phyloP scores from a whole-genome alignment of 2,888 invertebrate species.

The Sthenelais limicola region DNA sequence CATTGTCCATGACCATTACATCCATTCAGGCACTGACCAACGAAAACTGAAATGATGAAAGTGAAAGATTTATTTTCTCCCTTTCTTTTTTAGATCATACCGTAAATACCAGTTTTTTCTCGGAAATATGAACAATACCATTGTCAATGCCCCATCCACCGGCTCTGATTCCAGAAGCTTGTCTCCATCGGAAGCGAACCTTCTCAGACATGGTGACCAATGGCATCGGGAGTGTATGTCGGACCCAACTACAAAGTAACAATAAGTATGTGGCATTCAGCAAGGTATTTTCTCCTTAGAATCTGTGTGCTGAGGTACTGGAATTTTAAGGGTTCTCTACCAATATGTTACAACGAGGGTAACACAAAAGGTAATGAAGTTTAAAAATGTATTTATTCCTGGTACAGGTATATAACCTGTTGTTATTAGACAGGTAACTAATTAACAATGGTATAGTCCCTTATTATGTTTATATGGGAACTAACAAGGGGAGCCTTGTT shows the following conservation, averaged over 20 bases:
- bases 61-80: neutral
- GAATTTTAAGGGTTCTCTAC: too few species aligned
- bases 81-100: neutral
- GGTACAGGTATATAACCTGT: too few species aligned
- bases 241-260: slow-evolving; percentile 65
- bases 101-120: neutral
- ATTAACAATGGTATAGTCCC: too few species aligned
- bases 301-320: too few species aligned
- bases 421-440: too few species aligned
- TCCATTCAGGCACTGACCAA: slow-evolving; percentile 70
- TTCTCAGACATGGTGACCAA: slow-evolving; percentile 66
- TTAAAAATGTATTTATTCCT: too few species aligned
- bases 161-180: slow-evolving; percentile 53
- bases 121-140: slow-evolving; percentile 54
- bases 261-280: neutral
- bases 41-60: slow-evolving; percentile 64
- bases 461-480: too few species aligned
- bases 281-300: too few species aligned
- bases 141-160: slow-evolving; percentile 72
- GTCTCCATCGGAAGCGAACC: slow-evolving; percentile 69
- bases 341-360: too few species aligned
- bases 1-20: slow-evolving; percentile 72
- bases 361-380: too few species aligned
- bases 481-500: too few species aligned
- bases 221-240: slow-evolving; percentile 69